These are phyloP conservation scores for Diuraphis noxia DNA, from an alignment of 1,140 invertebrate species.

Conservation along the genomic window DNA sequence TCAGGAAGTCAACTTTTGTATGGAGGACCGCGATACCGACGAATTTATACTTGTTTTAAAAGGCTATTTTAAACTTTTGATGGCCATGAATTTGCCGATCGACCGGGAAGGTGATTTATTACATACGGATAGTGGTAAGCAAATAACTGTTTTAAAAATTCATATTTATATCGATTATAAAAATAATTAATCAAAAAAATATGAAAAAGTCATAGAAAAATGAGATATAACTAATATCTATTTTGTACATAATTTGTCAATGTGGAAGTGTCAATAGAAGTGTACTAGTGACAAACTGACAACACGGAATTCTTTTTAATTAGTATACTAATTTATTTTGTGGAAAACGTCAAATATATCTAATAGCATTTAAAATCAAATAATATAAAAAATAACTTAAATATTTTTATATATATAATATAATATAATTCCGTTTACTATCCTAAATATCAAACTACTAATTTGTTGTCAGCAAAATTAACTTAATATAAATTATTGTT, in stretches of 20 bases:
- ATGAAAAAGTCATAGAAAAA: too few relatives aligned
- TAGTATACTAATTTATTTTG: too few relatives aligned
- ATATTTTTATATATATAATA: neutral
- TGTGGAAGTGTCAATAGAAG: too few relatives aligned
- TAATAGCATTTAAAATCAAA: too few relatives aligned
- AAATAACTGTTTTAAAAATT: neutral
- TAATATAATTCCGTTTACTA: neutral
- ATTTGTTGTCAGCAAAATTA: neutral
- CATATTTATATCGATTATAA: too few relatives aligned
- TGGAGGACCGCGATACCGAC: conserved; percentile 81
- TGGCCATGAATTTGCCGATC: conserved; percentile 66
- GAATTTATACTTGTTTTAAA: conserved; percentile 80
- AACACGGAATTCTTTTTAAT: too few relatives aligned
- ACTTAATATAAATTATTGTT: conserved; percentile 54
- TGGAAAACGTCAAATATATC: too few relatives aligned
- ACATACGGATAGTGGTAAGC: conserved; percentile 64
- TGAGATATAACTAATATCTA: too few relatives aligned
- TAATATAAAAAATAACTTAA: too few relatives aligned
- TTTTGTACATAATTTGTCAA: too few relatives aligned
- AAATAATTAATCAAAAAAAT: too few relatives aligned
- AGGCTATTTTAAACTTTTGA: conserved; percentile 74
- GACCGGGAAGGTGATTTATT: conserved; percentile 67
- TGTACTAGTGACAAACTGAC: too few relatives aligned
- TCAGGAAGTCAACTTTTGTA: conserved; percentile 71
- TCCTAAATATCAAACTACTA: neutral